Evolutionary conservation across 2,113 vertebrate genomes (phyloP), one percentile per base, ranked within the genome.

Genomic region (Chauna torquata): DNA sequence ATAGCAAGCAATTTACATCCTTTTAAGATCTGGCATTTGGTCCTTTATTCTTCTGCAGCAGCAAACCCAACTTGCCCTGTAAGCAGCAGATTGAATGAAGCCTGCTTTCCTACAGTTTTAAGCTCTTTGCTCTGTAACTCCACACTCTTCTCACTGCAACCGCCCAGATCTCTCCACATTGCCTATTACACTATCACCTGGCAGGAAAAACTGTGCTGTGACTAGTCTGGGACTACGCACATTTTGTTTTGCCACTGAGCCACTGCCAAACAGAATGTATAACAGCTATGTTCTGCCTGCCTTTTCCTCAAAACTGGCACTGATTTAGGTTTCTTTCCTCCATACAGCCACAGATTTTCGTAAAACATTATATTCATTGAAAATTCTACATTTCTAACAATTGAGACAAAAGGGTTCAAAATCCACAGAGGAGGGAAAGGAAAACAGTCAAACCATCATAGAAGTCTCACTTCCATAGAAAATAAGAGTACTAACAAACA

Each of bases 71-170:
- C 57, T 85, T 96, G 81, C 95, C 69, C 91, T 79, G 36, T 85
- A 96, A 95, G 93, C 93, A 96, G 74, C 96, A 96, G 93, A 92
- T 38, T 94, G 95, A 92, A 69, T 25, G 44, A 95, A 96, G 95
- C 57, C 87, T 96, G 90, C 36, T 95, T 90, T 82, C 52, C 70
- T 85, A 28, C 30, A 76, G 54, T 92, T 72, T 94, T 61, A 47
- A 93, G 70, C 57, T 92, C 84, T 87, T 94, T 91, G 77, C 38
- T 94, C 84, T 84, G 36, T 55, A 72, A 57, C 34, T 84, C 52
- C 44, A 30, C 47, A 17, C 91, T 94, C 28, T 55, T 89, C 74
- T 82, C 82, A 58, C 66, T 92, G 75, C 52, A 94, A 95, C 90
- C 61, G 78, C 82, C 87, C 93, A 82, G 44, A 91, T 91, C 81